Conservation (phyloP, 2,888 invertebrate species). For the Cataglyphis albicans region DNA sequence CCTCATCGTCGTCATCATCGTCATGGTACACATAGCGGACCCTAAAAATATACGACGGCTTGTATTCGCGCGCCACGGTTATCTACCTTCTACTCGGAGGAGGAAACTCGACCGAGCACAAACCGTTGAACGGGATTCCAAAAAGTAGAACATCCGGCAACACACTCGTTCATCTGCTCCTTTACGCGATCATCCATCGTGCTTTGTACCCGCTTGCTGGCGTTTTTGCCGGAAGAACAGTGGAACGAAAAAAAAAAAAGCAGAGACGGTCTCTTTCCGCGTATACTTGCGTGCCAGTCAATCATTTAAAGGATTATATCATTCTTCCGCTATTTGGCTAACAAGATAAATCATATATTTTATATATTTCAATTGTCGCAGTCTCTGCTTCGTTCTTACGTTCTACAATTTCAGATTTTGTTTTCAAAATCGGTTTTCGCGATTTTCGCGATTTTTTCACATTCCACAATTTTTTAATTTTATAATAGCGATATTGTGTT, state of each 20-base stretch:
- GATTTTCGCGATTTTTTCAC: neutral
- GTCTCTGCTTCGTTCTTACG: neutral
- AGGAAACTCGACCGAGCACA: conserved; percentile 63
- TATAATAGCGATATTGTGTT: neutral
- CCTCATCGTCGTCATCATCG: conserved; percentile 11
- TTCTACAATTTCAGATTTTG: neutral
- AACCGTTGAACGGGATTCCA: conserved; percentile 73
- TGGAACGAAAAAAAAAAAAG: neutral
- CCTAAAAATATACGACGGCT: conserved; percentile 74
- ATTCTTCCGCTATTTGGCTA: neutral
- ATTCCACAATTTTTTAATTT: neutral
- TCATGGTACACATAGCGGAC: conserved; percentile 54
- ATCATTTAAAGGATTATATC: neutral
- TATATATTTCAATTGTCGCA: neutral
- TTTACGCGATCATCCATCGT: conserved; percentile 55
- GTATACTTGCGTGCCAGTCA: neutral
- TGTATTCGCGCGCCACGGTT: conserved; percentile 65
- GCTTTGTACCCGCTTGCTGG: neutral
- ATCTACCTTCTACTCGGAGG: conserved; percentile 61
- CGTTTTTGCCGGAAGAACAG: conserved; percentile 28
- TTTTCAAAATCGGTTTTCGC: neutral
- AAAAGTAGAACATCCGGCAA: conserved; percentile 75
- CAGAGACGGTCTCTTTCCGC: neutral
- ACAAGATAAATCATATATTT: neutral
- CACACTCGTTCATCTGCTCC: conserved; percentile 49